Evolutionary conservation across 2,797 vertebrate genomes (phyloP).

Genomic region (Sternarchorhynchus goeldii): DNA sequence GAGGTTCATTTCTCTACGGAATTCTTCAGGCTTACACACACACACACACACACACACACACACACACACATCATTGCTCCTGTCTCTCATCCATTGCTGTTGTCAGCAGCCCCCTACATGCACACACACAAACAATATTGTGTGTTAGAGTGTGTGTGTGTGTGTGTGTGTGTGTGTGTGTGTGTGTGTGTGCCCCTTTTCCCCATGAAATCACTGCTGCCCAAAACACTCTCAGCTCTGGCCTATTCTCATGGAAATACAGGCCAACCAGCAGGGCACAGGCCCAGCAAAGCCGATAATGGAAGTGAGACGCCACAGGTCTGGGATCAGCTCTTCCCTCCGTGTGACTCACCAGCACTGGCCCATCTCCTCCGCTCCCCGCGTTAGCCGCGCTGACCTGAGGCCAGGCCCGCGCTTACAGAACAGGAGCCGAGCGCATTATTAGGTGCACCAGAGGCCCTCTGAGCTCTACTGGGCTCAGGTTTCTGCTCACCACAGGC

Average conservation of each 20-base stretch:
- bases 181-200: slow-evolving; percentile 2
- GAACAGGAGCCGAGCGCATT: neutral
- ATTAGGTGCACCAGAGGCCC: neutral
- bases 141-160: neutral
- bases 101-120: slow-evolving; percentile 1
- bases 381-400: slow-evolving; percentile 2
- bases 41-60: slow-evolving; percentile 20
- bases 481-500: no score
- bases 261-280: neutral
- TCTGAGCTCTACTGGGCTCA: no score
- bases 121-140: neutral
- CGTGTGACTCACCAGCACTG: neutral
- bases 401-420: neutral
- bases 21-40: slow-evolving; percentile 7
- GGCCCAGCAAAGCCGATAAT: neutral
- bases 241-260: slow-evolving; percentile 22
- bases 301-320: neutral
- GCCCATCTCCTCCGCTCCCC: neutral
- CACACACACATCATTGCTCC: slow-evolving; percentile 13
- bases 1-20: slow-evolving; percentile 47
- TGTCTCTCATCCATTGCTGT: slow-evolving; percentile 9
- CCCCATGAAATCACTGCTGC: slow-evolving; percentile 2
- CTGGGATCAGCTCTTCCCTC: neutral
- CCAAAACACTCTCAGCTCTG: slow-evolving; percentile 12
- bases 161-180: neutral